phyloP scores from a whole-genome alignment of 2,797 vertebrate genomes.

The Columba guinea region DNA sequence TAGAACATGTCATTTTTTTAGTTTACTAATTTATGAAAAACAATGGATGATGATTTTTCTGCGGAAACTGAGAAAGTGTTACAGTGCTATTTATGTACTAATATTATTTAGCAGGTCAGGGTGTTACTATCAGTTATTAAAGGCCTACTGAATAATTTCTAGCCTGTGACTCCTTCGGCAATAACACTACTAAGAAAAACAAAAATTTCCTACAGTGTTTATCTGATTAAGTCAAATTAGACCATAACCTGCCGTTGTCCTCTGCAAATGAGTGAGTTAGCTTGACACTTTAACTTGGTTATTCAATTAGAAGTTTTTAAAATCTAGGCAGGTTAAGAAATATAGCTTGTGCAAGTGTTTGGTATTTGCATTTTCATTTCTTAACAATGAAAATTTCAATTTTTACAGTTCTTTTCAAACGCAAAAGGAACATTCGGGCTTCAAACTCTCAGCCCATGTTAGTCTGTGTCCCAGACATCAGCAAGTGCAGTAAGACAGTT shows the following conservation, averaged over 20 bases:
- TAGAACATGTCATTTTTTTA: neutral
- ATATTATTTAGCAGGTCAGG: neutral
- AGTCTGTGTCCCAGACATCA: neutral
- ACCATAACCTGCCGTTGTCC: neutral
- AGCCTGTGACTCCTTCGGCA: neutral
- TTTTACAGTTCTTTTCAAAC: neutral
- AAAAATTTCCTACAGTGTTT: neutral
- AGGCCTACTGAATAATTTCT: neutral
- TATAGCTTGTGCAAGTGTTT: neutral
- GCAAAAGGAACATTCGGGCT: neutral
- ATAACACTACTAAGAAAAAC: neutral
- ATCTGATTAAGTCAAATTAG: neutral
- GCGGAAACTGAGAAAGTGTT: neutral
- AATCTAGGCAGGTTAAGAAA: neutral
- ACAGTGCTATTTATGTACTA: neutral
- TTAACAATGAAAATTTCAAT: neutral
- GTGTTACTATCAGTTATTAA: neutral
- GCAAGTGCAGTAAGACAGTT: neutral
- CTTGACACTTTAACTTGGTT: neutral
- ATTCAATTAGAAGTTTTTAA: neutral
- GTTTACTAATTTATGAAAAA: neutral
- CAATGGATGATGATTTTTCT: neutral
- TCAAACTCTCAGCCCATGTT: neutral
- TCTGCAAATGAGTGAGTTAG: neutral
- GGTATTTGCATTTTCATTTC: neutral